Evolutionary conservation across 2,113 vertebrate species (phyloP), one percentile per base, ranked within the genome.

Genomic region (Neomonachus schauinslandi): DNA sequence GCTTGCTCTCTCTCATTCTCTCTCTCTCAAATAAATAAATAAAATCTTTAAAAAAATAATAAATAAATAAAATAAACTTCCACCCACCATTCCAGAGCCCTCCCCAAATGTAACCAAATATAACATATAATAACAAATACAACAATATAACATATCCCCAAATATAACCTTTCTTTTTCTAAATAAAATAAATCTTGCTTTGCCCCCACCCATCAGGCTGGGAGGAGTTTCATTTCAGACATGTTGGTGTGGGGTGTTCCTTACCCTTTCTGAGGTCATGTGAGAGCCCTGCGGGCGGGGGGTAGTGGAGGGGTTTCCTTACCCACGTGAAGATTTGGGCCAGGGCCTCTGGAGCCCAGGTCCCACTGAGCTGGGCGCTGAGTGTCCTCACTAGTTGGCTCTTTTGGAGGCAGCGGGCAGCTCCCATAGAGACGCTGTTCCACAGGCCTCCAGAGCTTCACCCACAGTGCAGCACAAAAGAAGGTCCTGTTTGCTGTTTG

Each of bases 91-190:
- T 93, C 95, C 36, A 65, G 76, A 42, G 24, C 67, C 31, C 4
- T 65, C 31, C n/a, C 36, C 90, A 88, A 82, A 92, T 74, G 65
- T 36, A 95, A 69, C 26, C 4, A 82, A 74, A 92, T 82, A 57
- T 76, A 28, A 76, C 26, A 46, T 82, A 76, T 76, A 36, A 36
- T 71, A 69, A 69, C 15, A 69, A 69, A 7, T 69, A 18, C 15
- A 36, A 72, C 24, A 46, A 28, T 46, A 46, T 49, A 76, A 46
- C 14, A 28, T 31, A 76, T 82, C 31, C 26, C 36, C 76, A 88
- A 82, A 92, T 82, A 76, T 31, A 86, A 69, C 33, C 26, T 92
- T 80, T 65, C 36, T 95, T 91, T 93, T 57, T 80, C 61, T 93
- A 63, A 67, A n/a, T 57, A 15, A 81, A 87, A 46, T 26, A 72